Evolutionary conservation across 2,113 vertebrate genomes (phyloP), one percentile per base, ranked within the genome.

Genomic region (Tricholaema leucomelas): DNA sequence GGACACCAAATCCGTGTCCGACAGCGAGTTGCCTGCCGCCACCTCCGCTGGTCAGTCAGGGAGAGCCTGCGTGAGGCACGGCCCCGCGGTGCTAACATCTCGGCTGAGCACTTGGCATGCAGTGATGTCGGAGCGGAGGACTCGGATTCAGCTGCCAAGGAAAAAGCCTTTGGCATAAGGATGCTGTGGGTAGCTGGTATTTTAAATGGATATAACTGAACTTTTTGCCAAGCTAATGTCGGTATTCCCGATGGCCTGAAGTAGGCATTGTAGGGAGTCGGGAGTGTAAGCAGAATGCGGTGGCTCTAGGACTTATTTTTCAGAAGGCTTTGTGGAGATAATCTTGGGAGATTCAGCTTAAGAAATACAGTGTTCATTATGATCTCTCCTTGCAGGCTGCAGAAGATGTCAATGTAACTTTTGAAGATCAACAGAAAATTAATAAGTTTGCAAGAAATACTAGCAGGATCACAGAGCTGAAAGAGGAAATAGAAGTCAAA

Each of bases 391-490:
- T n/a, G 5, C 95, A 99, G 99, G 99, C 98, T 60, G 99, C 98
- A 66, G 99, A 99, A 96, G 99, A 99, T 79, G 99, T 99, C 64
- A 99, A 99, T 7, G 99, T 99, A 58, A 99, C 99, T 2, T 99
- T 99, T 78, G 99, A 99, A 96, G 99, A 99, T 94, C 99, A 99
- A 42, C 99, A 99, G 94, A 99, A 99, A 97, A 99, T 99, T 88
- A 99, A 99, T 90, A 99, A 99, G 70, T 99, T 99, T 95, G 99
- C 99, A n/a, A 98, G 99, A 94, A 99, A 98, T 78, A 99, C 99
- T 50, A 99, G 97, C 96, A 98, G 99, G 91, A 98, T 99, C 96
- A 98, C 98, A 5, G 99, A 99, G 95, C 96, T 99, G 20, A 99
- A 99, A 90, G 99, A 99, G 90, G 99, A 99, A 97, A 99, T 99